Conservation (phyloP, 2,797 vertebrate species). For the Poeciliopsis presidionis region DNA sequence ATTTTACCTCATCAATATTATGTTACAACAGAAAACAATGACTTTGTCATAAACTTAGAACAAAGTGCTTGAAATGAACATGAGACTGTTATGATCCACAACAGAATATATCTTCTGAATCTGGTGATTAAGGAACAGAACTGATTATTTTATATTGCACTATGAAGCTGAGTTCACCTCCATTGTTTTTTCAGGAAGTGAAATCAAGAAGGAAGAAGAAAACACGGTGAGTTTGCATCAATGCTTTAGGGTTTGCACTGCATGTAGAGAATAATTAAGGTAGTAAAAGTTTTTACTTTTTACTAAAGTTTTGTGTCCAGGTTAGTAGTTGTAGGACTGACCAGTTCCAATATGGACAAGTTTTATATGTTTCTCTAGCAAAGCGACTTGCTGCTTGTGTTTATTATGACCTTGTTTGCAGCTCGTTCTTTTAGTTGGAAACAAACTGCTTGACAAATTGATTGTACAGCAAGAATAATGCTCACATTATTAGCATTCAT, state of each 20-base stretch:
- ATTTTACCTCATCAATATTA: not conserved
- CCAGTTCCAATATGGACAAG: no score
- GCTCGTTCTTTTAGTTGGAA: no score
- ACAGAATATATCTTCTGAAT: not conserved
- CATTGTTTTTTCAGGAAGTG: constrained; percentile 4
- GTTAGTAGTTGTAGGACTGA: no score
- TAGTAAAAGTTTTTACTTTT: no score
- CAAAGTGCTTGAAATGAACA: no score
- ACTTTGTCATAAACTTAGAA: not conserved
- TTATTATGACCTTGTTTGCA: no score
- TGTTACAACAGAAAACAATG: not conserved
- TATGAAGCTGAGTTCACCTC: not conserved
- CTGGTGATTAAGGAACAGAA: not conserved
- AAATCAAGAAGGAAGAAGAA: not conserved
- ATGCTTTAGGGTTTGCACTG: not conserved
- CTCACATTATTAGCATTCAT: not conserved
- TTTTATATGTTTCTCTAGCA: no score
- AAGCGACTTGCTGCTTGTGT: no score
- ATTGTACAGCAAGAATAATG: not conserved
- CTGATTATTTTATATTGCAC: not conserved
- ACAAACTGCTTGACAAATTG: no score
- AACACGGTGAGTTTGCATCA: not conserved
- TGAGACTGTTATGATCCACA: not conserved
- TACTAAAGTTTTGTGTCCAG: no score
- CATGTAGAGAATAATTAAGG: no score